Conservation (phyloP, 1,140 invertebrate genomes). For the Heliconius nattereri region DNA sequence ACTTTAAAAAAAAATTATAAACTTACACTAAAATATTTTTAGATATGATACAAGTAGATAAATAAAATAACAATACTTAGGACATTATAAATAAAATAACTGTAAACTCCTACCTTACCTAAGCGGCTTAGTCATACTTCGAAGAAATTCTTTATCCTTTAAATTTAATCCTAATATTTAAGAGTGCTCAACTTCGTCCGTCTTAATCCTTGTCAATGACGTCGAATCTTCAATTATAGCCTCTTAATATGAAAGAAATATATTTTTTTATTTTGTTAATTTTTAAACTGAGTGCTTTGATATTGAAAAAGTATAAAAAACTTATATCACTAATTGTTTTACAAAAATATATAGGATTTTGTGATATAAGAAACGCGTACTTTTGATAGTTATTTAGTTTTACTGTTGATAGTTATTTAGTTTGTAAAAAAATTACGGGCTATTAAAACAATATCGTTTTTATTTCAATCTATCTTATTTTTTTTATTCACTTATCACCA, state of each 20-base stretch:
- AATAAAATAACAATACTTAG: neutral
- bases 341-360: no score
- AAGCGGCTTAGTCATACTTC: constrained; percentile 30
- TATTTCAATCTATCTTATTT: no score
- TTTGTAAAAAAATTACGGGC: no score
- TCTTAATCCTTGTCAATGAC: constrained; percentile 22
- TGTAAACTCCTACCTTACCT: constrained; percentile 21
- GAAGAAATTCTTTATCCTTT: constrained; percentile 27
- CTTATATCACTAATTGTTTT: neutral
- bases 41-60: neutral
- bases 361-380: no score
- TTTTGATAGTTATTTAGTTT: no score
- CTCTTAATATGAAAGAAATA: constrained; percentile 16
- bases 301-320: neutral
- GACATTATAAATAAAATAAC: neutral
- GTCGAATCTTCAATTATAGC: constrained; percentile 24
- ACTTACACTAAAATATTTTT: no score
- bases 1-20: no score
- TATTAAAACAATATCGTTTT: no score
- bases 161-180: constrained; percentile 32
- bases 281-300: neutral
- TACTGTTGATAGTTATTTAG: no score
- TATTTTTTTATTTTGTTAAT: neutral
- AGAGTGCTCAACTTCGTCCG: constrained; percentile 21
- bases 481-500: no score